Conservation (phyloP, 2,888 invertebrate genomes). For the Volucella bombylans region DNA sequence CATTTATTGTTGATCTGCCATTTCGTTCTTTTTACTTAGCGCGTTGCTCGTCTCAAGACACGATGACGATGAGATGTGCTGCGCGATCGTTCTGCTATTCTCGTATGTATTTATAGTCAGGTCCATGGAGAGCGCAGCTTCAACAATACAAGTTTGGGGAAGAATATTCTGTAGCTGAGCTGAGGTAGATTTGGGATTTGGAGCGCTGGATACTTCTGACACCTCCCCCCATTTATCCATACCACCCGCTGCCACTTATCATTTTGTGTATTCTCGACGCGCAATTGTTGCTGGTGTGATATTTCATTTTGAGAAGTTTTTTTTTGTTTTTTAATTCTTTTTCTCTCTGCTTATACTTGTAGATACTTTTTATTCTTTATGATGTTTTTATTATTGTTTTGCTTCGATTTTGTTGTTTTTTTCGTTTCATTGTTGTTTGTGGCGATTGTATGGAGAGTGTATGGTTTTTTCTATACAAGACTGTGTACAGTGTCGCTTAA, state of each 20-base stretch:
- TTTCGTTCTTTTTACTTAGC: conserved; percentile 70
- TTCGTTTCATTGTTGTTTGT: conserved; percentile 6
- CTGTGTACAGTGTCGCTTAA: conserved; percentile 32
- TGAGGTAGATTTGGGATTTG: conserved; percentile 12
- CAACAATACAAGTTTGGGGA: conserved; percentile 25
- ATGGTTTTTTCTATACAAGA: background rate
- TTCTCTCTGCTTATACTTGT: background rate
- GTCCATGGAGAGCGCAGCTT: conserved; percentile 22
- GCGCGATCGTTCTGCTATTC: conserved; percentile 44
- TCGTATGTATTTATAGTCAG: conserved; percentile 49
- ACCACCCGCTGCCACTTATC: conserved; percentile 30
- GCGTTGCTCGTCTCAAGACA: conserved; percentile 31
- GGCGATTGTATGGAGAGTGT: background rate
- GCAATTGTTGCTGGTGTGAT: conserved; percentile 64
- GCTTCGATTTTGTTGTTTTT: conserved; percentile 62
- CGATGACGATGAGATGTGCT: conserved; percentile 32
- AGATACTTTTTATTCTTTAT: conserved; percentile 19
- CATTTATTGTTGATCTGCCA: conserved; percentile 75
- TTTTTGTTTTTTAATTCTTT: conserved; percentile 4
- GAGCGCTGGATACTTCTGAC: background rate
- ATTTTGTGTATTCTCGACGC: conserved; percentile 42
- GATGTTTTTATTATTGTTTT: conserved; percentile 67
- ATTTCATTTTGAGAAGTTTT: conserved; percentile 72
- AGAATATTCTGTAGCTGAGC: background rate
- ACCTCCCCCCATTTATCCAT: background rate